These are phyloP conservation scores for Teleiodes luculella DNA, from an alignment of 2,888 invertebrate genomes.

Conservation along the genomic window DNA sequence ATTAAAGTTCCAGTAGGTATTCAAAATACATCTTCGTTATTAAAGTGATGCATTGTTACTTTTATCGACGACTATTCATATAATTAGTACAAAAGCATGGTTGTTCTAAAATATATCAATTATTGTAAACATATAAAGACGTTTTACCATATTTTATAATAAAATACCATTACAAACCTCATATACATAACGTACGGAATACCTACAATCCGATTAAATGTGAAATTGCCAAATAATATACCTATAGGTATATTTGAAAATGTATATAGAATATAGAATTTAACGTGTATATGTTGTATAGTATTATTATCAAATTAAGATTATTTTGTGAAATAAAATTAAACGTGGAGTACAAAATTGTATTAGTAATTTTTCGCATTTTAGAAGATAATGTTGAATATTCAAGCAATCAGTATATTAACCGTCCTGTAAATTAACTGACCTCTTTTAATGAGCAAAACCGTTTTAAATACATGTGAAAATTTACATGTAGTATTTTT, in stretches of 20 bases:
- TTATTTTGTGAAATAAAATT: neutral
- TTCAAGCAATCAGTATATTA: too few species aligned
- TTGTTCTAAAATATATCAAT: neutral
- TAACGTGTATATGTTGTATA: neutral
- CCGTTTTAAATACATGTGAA: too few species aligned
- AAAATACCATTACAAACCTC: neutral
- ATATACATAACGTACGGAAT: too few species aligned
- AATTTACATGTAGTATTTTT: too few species aligned
- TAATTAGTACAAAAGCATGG: neutral
- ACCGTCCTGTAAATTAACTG: too few species aligned
- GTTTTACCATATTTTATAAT: neutral
- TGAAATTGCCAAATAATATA: neutral
- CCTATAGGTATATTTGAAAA: neutral
- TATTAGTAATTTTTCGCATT: neutral
- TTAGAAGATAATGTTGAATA: too few species aligned
- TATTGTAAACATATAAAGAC: neutral
- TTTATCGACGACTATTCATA: too few species aligned
- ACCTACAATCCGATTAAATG: neutral
- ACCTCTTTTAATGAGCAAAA: too few species aligned
- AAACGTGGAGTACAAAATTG: conserved; percentile 1
- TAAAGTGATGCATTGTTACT: too few species aligned
- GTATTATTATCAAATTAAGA: neutral
- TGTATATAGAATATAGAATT: neutral
- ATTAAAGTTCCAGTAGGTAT: too few species aligned
- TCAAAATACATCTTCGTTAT: too few species aligned